phyloP scores from a whole-genome alignment of 2,888 invertebrate species.

The Loripinus fragilis region DNA sequence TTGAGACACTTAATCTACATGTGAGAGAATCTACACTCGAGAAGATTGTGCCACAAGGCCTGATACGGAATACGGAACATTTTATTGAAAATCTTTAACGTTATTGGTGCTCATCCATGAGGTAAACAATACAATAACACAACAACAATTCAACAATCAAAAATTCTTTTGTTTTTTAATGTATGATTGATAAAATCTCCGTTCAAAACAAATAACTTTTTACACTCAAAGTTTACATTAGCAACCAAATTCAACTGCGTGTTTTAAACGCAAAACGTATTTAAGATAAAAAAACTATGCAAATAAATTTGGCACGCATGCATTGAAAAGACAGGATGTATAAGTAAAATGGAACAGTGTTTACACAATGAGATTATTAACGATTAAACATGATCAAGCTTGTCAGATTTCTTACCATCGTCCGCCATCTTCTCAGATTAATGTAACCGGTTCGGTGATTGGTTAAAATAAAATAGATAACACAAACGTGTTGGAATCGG shows the following conservation, averaged over 20 bases:
- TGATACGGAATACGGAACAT: too few relatives aligned
- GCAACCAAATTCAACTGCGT: slow-evolving; percentile 33
- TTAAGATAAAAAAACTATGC: too few relatives aligned
- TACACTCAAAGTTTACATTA: slow-evolving; percentile 59
- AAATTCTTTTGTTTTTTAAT: neutral
- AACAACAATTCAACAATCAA: neutral
- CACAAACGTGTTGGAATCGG: too few relatives aligned
- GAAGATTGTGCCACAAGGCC: too few relatives aligned
- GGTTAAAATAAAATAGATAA: too few relatives aligned
- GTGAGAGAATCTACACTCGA: too few relatives aligned
- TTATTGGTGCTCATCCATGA: neutral
- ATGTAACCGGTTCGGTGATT: neutral
- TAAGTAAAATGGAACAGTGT: slow-evolving; percentile 23
- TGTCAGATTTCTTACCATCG: slow-evolving; percentile 55
- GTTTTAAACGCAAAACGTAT: neutral
- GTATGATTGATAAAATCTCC: neutral
- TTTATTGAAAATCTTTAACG: too few relatives aligned
- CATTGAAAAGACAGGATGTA: neutral
- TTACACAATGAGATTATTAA: slow-evolving; percentile 24
- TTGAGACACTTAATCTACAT: too few relatives aligned
- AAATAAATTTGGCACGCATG: neutral
- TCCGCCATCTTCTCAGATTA: slow-evolving; percentile 53
- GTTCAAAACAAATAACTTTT: too few relatives aligned
- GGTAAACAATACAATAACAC: neutral
- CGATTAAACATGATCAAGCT: slow-evolving; percentile 53